A percentile compares a stretch with the other conserved stretches of the same genome.
These are phyloP conservation scores for Oppia nitens DNA, from an alignment of 1,140 invertebrate species.

Conservation along the genomic window DNA sequence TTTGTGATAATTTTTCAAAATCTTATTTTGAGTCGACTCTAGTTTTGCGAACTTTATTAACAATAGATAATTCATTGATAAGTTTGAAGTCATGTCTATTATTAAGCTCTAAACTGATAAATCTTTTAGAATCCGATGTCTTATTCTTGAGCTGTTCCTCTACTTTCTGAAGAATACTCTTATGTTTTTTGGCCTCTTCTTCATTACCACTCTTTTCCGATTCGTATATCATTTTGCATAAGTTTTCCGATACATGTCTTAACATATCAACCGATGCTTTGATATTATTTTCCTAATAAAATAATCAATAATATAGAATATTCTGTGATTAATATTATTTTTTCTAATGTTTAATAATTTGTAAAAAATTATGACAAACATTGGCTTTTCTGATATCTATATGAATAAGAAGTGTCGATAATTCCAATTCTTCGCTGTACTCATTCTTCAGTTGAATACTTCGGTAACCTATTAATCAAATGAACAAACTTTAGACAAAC, in stretches of 20 bases:
- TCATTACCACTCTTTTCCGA: background rate
- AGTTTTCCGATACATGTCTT: background rate
- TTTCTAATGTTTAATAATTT: too few species aligned
- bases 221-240: background rate
- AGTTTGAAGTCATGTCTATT: background rate
- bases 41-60: too few species aligned
- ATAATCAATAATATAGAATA: too few species aligned
- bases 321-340: background rate
- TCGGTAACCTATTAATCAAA: constrained; percentile 47
- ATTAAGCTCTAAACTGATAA: background rate
- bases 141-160: background rate
- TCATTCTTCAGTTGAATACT: constrained; percentile 79
- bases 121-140: background rate
- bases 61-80: background rate
- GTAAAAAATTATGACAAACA: background rate
- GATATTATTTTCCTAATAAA: background rate
- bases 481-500: too few species aligned
- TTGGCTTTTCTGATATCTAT: constrained; percentile 33
- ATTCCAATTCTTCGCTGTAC: constrained; percentile 79
- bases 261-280: background rate
- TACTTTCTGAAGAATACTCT: background rate
- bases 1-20: too few species aligned
- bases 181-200: background rate
- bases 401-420: constrained; percentile 78
- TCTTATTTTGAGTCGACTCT: too few species aligned